These are phyloP conservation scores for Colletes latitarsis DNA, from an alignment of 1,140 invertebrate species.

Conservation along the genomic window DNA sequence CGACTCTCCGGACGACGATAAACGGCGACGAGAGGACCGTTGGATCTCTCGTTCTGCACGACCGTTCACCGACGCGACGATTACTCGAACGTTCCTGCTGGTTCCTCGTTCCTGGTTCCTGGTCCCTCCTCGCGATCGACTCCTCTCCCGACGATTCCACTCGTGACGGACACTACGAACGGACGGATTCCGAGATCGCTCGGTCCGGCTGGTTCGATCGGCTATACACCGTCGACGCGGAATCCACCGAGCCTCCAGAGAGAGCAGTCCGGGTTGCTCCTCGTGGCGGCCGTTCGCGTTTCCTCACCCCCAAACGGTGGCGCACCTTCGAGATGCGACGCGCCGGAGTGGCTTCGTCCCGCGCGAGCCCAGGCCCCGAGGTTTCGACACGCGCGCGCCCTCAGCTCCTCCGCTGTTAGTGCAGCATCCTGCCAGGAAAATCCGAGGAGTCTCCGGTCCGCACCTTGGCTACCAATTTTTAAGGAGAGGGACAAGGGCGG, in stretches of 20 bases:
- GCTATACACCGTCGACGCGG: too few relatives aligned
- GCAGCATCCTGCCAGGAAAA: not conserved
- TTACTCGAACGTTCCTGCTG: too few relatives aligned
- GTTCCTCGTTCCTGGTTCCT: too few relatives aligned
- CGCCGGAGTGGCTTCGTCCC: slow-evolving; percentile 1
- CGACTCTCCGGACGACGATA: slow-evolving; percentile 26
- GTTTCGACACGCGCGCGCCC: slow-evolving; percentile 4
- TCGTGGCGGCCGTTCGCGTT: slow-evolving; percentile 17
- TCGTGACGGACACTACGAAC: slow-evolving; percentile 20
- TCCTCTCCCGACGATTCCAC: slow-evolving; percentile 37
- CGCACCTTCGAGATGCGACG: slow-evolving; percentile 50
- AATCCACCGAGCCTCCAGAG: too few relatives aligned
- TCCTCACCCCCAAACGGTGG: slow-evolving; percentile 2
- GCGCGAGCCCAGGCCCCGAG: slow-evolving; percentile 7
- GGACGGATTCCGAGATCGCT: slow-evolving; percentile 14
- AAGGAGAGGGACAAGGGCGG: slow-evolving; percentile 23
- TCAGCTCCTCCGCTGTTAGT: not conserved
- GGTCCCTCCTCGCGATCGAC: not conserved
- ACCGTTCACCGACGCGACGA: not conserved
- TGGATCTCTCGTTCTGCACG: not conserved
- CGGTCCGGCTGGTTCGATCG: not conserved
- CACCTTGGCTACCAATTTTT: too few relatives aligned
- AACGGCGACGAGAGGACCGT: slow-evolving; percentile 24
- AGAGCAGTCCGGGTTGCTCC: not conserved
- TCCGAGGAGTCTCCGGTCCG: not conserved